Evolutionary conservation across 1,140 invertebrate species (phyloP), one percentile per base, ranked within the genome.

Genomic region (Alviniconcha marisindica): DNA sequence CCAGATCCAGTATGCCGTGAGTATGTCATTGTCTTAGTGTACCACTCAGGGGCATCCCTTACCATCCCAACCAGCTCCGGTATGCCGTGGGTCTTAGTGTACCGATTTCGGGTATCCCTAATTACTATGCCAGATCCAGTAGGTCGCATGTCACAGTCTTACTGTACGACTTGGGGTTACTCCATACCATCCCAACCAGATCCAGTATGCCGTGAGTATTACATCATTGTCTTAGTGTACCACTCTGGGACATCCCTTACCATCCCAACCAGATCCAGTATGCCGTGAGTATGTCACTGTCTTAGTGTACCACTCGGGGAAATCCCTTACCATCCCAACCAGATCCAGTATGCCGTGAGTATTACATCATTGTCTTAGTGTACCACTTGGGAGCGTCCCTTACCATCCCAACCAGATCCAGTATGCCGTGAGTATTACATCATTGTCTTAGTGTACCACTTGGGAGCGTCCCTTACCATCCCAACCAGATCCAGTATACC

Each of bases 101-200:
- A 51, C 86, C 89, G 21, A 93, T 95, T 36, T 97, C 96, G 15
- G n/a, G n/a, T n/a, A n/a, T n/a, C n/a, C n/a, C n/a, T n/a, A n/a
- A n/a, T n/a, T n/a, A n/a, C n/a, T n/a, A n/a, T n/a, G n/a, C n/a
- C n/a, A n/a, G n/a, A n/a, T n/a, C n/a, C n/a, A n/a, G n/a, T n/a
- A n/a, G n/a, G n/a, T n/a, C n/a, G n/a, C n/a, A n/a, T n/a, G n/a
- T n/a, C n/a, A n/a, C n/a, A n/a, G n/a, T n/a, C n/a, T n/a, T n/a
- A n/a, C n/a, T n/a, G n/a, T n/a, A n/a, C n/a, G n/a, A 21, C 93
- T 95, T 36, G 97, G 96, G 15, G 97, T 97, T 0, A 96, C 98
- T 60, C 89, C 93, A 10, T 98, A 98, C 92, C 95, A 96, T 84
- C 93, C 94, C 44, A 96, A 96, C 90, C 96, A 97, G 91, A 93